Evolutionary conservation across 2,113 vertebrate genomes (phyloP), one percentile per base, ranked within the genome.

Genomic region (Tenrec ecaudatus): DNA sequence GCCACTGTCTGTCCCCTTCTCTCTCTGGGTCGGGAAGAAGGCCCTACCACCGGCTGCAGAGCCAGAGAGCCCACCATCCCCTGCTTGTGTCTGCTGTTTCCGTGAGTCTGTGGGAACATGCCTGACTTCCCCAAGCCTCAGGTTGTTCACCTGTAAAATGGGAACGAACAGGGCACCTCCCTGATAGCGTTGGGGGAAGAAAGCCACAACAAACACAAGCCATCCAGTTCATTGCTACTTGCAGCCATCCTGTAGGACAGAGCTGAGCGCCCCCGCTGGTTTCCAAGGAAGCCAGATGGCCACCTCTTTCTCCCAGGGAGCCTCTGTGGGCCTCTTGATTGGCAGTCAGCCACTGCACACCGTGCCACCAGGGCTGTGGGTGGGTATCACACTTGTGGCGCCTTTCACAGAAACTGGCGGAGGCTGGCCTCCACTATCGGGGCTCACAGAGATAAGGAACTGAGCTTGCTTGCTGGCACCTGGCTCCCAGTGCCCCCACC

Each of bases 301-400:
- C 62, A 64, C 62, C 17, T 64, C 62, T 23, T 64, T 25, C 62
- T 64, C 43, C 43, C 43, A 47, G 43, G 43, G 10, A 47, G 43
- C 10, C 6, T 5, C 43, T 10, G 64, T 8, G 2, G 64, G 27
- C 27, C 64, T 68, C 29, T 29, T 29, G 64, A 3, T 68, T 68
- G 29, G 64, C 27, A 25, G 62, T 14, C 27, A 31, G 8, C 3
- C 20, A 14, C 64, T 68, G 29, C 8, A 25, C 27, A 31, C 27
- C 29, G 27, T 31, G 27, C 64, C 64, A 29, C 64, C 64, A 68
- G 25, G 25, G 6, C 27, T 68, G 64, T 68, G 64, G 1, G 15
- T 19, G 4, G 36, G 27, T 33, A 53, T 23, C 36, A 36, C 15
- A 76, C 6, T 0, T 14, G 15, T 6, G 31, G 60, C 0, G 0